Evolutionary conservation across 2,888 invertebrate genomes (phyloP).

Genomic region (Tetranychus piercei): DNA sequence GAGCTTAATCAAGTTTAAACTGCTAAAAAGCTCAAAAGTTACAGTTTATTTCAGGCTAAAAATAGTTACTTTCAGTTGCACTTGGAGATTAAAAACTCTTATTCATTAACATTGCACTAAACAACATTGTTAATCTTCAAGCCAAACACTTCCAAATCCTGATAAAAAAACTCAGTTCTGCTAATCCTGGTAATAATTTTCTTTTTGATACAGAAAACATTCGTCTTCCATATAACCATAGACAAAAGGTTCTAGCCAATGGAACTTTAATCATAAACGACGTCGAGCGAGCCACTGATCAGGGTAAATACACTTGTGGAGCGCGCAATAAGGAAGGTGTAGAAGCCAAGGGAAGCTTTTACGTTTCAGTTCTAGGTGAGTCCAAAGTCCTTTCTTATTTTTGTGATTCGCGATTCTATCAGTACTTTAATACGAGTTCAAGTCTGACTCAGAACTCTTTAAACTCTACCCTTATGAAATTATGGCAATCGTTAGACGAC

Average conservation of each 20-base stretch:
- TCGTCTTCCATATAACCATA: constrained; percentile 33
- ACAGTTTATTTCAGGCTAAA: no score
- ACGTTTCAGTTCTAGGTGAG: constrained; percentile 33
- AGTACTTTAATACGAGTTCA: background rate
- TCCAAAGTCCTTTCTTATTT: constrained; percentile 13
- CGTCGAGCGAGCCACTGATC: constrained; percentile 32
- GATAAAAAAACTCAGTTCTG: background rate
- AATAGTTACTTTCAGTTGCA: no score
- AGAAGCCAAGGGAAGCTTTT: constrained; percentile 30
- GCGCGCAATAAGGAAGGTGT: constrained; percentile 31
- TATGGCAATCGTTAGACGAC: no score
- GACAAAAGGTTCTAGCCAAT: constrained; percentile 32
- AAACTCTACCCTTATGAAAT: no score
- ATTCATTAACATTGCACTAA: no score
- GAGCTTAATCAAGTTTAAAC: no score
- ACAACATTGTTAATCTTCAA: background rate
- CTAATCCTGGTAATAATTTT: background rate
- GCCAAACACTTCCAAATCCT: background rate
- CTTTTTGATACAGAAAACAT: constrained; percentile 34
- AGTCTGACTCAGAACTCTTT: no score
- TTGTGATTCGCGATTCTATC: background rate
- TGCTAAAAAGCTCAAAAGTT: no score
- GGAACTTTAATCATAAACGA: constrained; percentile 33
- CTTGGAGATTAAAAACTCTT: no score
- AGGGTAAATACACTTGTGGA: constrained; percentile 33